phyloP scores from a whole-genome alignment of 1,140 invertebrate species.

The Drosophila grimshawi region DNA sequence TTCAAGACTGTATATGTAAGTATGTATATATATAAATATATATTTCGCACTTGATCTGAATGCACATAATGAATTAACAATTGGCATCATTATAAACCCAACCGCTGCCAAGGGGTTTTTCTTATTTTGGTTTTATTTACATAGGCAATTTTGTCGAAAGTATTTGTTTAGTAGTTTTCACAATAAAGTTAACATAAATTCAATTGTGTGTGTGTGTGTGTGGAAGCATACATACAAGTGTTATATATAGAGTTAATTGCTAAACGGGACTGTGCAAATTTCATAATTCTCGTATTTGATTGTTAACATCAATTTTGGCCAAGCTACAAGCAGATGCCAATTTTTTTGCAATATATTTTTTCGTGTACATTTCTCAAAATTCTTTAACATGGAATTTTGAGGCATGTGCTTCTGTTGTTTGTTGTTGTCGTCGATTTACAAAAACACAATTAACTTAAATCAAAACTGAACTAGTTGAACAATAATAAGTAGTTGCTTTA shows the following conservation, averaged over 20 bases:
- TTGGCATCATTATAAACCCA: conserved; percentile 43
- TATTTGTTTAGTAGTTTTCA: conserved; percentile 47
- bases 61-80: conserved; percentile 5
- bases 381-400: conserved; percentile 37
- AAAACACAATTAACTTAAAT: conserved; percentile 55
- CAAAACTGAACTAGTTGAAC: conserved; percentile 55
- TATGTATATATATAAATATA: neutral
- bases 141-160: conserved; percentile 62
- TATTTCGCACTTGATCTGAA: conserved; percentile 4
- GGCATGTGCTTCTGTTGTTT: neutral
- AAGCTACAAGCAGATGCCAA: conserved; percentile 13
- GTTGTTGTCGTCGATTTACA: conserved; percentile 5
- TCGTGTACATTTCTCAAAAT: conserved; percentile 11
- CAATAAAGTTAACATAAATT: conserved; percentile 67
- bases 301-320: conserved; percentile 45
- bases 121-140: conserved; percentile 67
- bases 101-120: conserved; percentile 61
- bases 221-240: conserved; percentile 26
- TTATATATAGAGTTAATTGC: conserved; percentile 22
- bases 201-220: conserved; percentile 21
- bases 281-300: conserved; percentile 28
- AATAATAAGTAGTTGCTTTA: conserved; percentile 30
- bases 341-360: neutral
- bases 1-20: too few relatives aligned
- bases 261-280: conserved; percentile 41